phyloP scores from a whole-genome alignment of 2,113 vertebrate genomes.

The Phyllostomus hastatus region DNA sequence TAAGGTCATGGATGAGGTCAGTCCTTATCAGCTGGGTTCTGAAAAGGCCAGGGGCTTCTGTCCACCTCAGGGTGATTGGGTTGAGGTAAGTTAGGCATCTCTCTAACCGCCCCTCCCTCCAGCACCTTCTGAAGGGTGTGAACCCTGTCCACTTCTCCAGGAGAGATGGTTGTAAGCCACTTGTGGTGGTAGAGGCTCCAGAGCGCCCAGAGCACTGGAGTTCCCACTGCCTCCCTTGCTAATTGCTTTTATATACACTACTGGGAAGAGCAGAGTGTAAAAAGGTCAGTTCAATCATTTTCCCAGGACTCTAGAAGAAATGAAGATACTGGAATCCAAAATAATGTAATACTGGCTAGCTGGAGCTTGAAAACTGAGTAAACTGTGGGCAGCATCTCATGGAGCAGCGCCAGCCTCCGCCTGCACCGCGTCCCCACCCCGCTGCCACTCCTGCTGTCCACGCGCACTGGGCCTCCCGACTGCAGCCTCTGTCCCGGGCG shows the following conservation, averaged over 20 bases:
- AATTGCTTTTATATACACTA: neutral
- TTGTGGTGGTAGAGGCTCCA: neutral
- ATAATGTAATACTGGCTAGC: neutral
- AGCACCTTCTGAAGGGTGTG: conserved; percentile 8
- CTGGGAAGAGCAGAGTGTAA: neutral
- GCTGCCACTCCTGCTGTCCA: neutral
- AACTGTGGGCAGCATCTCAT: neutral
- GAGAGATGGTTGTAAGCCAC: neutral
- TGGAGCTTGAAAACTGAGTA: neutral
- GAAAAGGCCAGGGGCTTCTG: neutral
- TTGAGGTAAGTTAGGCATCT: neutral
- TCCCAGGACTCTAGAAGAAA: neutral
- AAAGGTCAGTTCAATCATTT: neutral
- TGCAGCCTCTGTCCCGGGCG: neutral
- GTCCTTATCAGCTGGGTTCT: conserved; percentile 16
- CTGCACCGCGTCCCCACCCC: neutral
- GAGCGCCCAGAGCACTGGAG: neutral
- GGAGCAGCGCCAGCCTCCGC: neutral
- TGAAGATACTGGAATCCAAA: neutral
- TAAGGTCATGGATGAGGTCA: neutral
- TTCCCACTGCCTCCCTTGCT: neutral
- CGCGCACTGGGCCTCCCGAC: neutral
- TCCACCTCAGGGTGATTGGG: neutral
- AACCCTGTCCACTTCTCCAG: neutral
- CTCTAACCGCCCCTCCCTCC: neutral